Percentiles rank a stretch among this genome's conserved stretches.
Conservation (phyloP, 1,140 invertebrate species). For the Tetragnatha versicolor region DNA sequence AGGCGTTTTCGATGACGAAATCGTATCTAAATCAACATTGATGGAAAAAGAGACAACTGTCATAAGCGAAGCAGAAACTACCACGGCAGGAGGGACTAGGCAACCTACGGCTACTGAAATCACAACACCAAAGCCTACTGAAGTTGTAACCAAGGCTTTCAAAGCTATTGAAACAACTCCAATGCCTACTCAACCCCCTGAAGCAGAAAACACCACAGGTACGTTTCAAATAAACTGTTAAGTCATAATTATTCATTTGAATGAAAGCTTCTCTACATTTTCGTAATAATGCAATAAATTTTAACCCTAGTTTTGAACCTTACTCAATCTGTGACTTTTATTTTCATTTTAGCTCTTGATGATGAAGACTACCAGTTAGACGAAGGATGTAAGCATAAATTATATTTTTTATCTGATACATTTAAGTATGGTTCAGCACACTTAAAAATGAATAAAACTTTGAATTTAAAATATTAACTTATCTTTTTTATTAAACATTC, state of each 20-base stretch:
- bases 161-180: constrained; percentile 45
- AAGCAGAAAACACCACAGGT: neutral
- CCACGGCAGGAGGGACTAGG: neutral
- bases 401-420: neutral
- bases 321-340: neutral
- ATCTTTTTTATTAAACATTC: neutral
- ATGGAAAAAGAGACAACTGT: constrained; percentile 1
- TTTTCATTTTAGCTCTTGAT: constrained; percentile 8
- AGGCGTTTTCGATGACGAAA: neutral
- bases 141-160: constrained; percentile 22
- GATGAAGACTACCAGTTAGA: constrained; percentile 30
- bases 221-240: neutral
- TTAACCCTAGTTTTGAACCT: neutral
- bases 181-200: neutral
- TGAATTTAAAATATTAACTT: neutral
- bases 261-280: neutral
- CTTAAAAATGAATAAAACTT: neutral
- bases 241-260: neutral
- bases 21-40: neutral
- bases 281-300: neutral
- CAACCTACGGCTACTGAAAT: neutral
- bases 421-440: neutral
- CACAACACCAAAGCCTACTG: neutral
- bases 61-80: constrained; percentile 41
- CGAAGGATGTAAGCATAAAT: constrained; percentile 52